phyloP scores from a whole-genome alignment of 2,797 vertebrate species.

The Prionace glauca region DNA sequence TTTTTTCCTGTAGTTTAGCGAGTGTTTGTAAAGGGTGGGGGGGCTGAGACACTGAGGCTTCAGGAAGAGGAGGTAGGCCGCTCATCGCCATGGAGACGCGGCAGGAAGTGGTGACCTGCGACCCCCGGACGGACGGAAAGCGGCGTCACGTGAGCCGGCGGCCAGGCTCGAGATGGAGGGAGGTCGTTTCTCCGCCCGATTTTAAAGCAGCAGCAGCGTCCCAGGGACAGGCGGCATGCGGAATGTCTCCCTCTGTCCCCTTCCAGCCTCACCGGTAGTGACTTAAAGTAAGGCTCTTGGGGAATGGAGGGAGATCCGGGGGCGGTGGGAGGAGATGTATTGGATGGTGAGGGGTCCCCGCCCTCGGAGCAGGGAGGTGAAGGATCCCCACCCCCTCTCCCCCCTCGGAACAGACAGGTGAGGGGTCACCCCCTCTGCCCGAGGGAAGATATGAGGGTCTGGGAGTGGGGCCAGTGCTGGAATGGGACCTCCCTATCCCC shows the following conservation, averaged over 20 bases:
- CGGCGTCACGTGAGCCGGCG: slow-evolving; percentile 1
- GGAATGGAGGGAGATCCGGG: not conserved
- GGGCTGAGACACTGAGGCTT: not conserved
- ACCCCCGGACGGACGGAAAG: not conserved
- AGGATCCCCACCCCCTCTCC: no score
- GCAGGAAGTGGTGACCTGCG: not conserved
- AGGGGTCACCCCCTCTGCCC: no score
- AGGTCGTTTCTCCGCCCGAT: no score
- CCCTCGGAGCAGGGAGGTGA: no score
- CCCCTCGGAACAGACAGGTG: no score
- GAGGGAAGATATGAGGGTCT: no score
- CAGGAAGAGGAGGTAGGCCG: no score
- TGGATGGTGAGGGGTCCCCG: no score
- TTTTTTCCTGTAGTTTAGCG: no score
- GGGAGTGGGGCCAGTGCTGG: not conserved
- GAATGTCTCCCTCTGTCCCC: not conserved
- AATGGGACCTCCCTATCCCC: not conserved
- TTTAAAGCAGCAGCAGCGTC: not conserved
- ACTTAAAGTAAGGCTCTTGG: slow-evolving; percentile 10
- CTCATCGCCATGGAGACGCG: not conserved
- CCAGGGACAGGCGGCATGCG: not conserved
- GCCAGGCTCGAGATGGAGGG: not conserved
- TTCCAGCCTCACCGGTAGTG: not conserved
- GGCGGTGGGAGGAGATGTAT: not conserved
- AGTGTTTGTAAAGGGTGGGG: not conserved